These are phyloP conservation scores for Meloidogyne floridensis DNA, from an alignment of 1,140 invertebrate genomes.

Conservation along the genomic window DNA sequence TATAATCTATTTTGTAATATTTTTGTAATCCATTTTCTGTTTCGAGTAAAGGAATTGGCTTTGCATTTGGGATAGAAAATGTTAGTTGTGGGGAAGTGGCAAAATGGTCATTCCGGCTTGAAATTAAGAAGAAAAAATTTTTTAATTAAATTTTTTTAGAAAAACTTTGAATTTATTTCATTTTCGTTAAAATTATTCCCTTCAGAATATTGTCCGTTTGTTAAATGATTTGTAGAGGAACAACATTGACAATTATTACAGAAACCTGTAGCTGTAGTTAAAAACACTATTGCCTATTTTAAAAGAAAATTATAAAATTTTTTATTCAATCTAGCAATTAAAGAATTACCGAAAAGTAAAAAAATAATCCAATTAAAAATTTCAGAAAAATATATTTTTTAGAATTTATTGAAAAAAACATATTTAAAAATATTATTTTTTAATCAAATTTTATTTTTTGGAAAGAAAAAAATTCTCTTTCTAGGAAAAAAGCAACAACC, in stretches of 20 bases:
- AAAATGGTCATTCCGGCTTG: not conserved
- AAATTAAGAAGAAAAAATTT: not conserved
- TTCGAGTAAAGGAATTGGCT: not conserved
- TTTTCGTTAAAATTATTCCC: not conserved
- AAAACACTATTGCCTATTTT: not conserved
- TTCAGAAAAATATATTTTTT: no score
- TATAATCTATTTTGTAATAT: not conserved
- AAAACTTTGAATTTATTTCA: constrained; percentile 1
- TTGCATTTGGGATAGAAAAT: not conserved
- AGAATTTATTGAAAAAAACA: no score
- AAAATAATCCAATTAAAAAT: no score
- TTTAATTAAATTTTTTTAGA: not conserved
- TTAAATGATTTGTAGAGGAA: not conserved
- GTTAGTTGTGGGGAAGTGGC: not conserved
- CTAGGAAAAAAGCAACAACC: no score
- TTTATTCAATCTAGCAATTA: not conserved
- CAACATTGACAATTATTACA: constrained; percentile 4
- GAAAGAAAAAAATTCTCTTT: no score
- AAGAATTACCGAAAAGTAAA: no score
- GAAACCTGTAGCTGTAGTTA: not conserved
- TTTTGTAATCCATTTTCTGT: not conserved
- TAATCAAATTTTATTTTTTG: no score
- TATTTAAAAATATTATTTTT: no score
- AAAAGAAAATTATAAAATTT: no score
- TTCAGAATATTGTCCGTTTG: not conserved